Conservation (phyloP, 2,797 vertebrate genomes). For the Sparidentex hasta region DNA sequence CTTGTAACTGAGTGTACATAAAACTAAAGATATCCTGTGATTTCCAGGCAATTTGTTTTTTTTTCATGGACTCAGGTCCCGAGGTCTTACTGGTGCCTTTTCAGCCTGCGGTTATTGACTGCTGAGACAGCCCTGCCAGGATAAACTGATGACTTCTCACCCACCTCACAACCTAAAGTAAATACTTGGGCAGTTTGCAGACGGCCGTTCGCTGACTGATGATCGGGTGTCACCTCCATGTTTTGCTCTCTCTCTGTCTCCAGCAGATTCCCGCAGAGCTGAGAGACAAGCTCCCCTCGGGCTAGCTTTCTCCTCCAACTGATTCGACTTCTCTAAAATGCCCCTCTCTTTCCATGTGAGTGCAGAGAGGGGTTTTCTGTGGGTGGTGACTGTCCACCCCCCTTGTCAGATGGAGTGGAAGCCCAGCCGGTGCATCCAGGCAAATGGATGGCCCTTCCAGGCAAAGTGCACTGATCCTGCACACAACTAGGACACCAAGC, state of each 20-base stretch:
- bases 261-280: slow-evolving; percentile 3
- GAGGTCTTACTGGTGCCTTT: slow-evolving; percentile 35
- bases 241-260: slow-evolving; percentile 6
- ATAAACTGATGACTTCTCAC: slow-evolving; percentile 71
- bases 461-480: neutral
- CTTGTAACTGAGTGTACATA: neutral
- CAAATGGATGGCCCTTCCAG: slow-evolving; percentile 13
- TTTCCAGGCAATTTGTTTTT: slow-evolving; percentile 14
- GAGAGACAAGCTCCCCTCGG: slow-evolving; percentile 7
- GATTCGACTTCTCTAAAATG: neutral
- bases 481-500: neutral
- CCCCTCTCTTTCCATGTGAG: neutral
- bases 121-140: slow-evolving; percentile 52
- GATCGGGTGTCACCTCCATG: slow-evolving; percentile 48
- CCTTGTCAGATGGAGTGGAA: slow-evolving; percentile 10
- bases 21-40: slow-evolving; percentile 5
- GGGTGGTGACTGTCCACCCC: neutral
- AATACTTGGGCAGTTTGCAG: slow-evolving; percentile 52
- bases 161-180: slow-evolving; percentile 51
- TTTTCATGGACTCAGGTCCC: slow-evolving; percentile 2
- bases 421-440: slow-evolving; percentile 15
- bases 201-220: slow-evolving; percentile 42
- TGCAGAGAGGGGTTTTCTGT: slow-evolving; percentile 20
- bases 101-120: slow-evolving; percentile 38
- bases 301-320: neutral